phyloP scores from a whole-genome alignment of 1,140 invertebrate species.

The Pectinophora gossypiella region DNA sequence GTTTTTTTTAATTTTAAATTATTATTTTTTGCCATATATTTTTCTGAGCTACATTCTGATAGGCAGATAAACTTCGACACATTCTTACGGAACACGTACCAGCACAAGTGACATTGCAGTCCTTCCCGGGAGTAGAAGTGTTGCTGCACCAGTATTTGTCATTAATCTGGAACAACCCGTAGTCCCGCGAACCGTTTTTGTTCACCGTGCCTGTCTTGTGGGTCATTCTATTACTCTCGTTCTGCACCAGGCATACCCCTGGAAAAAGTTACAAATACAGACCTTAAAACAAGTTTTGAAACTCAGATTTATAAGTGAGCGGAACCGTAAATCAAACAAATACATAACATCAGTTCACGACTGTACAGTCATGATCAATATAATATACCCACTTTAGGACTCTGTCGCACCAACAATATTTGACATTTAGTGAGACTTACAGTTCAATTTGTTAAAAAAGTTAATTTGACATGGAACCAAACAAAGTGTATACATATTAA shows the following conservation, averaged over 20 bases:
- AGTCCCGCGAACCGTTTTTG: conserved; percentile 73
- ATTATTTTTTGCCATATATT: neutral
- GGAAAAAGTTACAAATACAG: too few species aligned
- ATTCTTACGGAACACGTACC: conserved; percentile 2
- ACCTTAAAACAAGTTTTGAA: too few species aligned
- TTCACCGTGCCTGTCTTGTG: conserved; percentile 57
- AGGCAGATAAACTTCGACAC: neutral
- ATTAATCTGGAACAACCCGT: conserved; percentile 78
- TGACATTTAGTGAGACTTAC: too few species aligned
- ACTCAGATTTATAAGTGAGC: too few species aligned
- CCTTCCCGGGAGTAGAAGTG: conserved; percentile 33
- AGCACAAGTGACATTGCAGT: conserved; percentile 27
- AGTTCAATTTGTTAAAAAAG: too few species aligned
- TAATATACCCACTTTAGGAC: too few species aligned
- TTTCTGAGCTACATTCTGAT: neutral
- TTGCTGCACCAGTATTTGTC: conserved; percentile 75
- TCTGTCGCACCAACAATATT: too few species aligned
- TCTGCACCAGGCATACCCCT: conserved; percentile 77
- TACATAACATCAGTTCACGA: too few species aligned
- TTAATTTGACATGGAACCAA: too few species aligned
- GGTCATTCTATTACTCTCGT: conserved; percentile 71
- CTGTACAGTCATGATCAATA: too few species aligned
- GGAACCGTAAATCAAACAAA: too few species aligned
- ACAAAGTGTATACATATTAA: too few species aligned
- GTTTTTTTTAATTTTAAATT: neutral